phyloP scores from a whole-genome alignment of 1,140 invertebrate genomes.

The Zophobas morio region DNA sequence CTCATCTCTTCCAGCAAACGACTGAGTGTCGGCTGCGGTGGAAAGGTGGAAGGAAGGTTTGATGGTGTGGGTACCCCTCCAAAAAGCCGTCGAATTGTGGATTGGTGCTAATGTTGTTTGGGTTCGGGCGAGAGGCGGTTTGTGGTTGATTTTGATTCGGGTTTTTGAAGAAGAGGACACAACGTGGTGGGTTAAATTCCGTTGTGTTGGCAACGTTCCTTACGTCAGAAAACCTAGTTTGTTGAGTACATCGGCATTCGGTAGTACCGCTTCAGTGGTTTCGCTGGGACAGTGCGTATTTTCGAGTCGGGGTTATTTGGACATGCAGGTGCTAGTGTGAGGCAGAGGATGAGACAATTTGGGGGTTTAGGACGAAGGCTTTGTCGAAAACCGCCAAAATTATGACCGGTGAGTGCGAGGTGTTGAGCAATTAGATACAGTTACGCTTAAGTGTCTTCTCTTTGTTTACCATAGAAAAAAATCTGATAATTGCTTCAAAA shows the following conservation, averaged over 20 bases:
- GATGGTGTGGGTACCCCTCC: slow-evolving; percentile 13
- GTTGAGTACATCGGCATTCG: slow-evolving; percentile 23
- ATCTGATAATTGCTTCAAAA: slow-evolving; percentile 11
- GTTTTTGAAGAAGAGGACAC: background rate
- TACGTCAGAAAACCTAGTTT: slow-evolving; percentile 30
- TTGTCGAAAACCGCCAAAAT: background rate
- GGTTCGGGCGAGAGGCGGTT: slow-evolving; percentile 10
- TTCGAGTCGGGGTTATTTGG: background rate
- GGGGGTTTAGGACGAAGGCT: background rate
- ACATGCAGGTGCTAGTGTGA: background rate
- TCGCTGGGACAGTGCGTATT: background rate
- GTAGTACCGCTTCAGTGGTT: slow-evolving; percentile 26
- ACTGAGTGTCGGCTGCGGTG: slow-evolving; percentile 8
- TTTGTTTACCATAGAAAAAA: slow-evolving; percentile 13
- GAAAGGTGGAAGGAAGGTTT: slow-evolving; percentile 22
- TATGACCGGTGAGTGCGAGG: slow-evolving; percentile 10
- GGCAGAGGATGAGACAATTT: background rate
- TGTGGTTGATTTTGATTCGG: background rate
- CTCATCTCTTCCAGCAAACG: background rate
- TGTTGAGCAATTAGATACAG: too few relatives aligned
- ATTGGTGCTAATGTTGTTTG: background rate
- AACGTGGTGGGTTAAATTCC: slow-evolving; percentile 17
- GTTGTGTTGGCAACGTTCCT: slow-evolving; percentile 42
- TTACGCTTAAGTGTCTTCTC: too few relatives aligned
- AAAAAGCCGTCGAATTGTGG: background rate